These are phyloP conservation scores for Echinarachnius parma DNA, from an alignment of 53 echinoderm and acorn worm genomes.

Conservation along the genomic window DNA sequence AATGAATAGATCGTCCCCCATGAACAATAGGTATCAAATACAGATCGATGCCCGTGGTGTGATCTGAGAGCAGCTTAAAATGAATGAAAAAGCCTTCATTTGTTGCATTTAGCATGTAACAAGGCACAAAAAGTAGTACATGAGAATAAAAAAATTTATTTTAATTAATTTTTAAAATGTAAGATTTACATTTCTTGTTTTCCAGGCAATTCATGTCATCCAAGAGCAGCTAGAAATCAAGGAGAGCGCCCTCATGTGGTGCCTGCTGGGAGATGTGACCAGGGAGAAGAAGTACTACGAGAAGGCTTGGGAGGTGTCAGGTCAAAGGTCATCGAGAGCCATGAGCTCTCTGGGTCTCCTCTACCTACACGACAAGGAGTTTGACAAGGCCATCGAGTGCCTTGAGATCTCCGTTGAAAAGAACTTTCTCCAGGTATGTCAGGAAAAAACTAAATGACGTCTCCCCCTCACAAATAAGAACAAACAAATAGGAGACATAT, in stretches of 20 bases:
- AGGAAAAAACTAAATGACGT: neutral
- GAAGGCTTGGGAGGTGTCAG: constrained; percentile 91
- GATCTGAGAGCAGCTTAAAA: too few species aligned
- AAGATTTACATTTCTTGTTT: neutral
- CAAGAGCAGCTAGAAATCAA: constrained; percentile 71
- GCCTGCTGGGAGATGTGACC: constrained; percentile 90
- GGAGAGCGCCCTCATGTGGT: constrained; percentile 84
- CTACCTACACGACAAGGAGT: constrained; percentile 73
- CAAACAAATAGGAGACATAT: too few species aligned
- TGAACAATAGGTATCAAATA: too few species aligned
- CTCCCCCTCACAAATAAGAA: too few species aligned
- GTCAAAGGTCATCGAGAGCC: constrained; percentile 78
- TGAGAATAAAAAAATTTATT: neutral
- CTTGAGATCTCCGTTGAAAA: constrained; percentile 82
- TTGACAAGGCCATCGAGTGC: constrained; percentile 76
- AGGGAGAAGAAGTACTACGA: constrained; percentile 77
- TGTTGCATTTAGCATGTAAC: too few species aligned
- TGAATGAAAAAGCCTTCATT: too few species aligned
- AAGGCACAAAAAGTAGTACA: too few species aligned
- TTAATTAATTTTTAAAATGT: neutral
- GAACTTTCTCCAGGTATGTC: constrained; percentile 70
- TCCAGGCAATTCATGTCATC: constrained; percentile 74
- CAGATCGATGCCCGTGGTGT: too few species aligned
- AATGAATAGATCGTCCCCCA: too few species aligned
- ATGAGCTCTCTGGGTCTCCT: constrained; percentile 77